Evolutionary conservation across 1,140 invertebrate genomes (phyloP).

Genomic region (Araneus ventricosus): DNA sequence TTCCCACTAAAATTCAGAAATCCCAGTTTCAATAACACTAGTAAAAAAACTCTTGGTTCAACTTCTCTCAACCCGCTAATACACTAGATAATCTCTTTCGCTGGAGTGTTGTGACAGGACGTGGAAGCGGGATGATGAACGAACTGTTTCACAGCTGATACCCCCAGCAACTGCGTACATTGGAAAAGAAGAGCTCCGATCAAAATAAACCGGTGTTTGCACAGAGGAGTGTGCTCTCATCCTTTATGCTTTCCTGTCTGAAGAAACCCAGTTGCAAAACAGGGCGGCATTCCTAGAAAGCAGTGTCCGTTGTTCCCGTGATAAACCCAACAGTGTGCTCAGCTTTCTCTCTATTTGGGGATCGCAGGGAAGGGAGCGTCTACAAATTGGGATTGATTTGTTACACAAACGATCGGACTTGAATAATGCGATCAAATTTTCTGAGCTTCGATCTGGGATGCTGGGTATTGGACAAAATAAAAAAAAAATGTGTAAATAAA

Average conservation of each 20-base stretch:
- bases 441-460: too few species aligned
- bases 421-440: too few species aligned
- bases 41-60: too few species aligned
- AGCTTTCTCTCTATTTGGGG: not conserved
- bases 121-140: not conserved
- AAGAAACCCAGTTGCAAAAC: slow-evolving; percentile 51
- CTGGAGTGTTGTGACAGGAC: not conserved
- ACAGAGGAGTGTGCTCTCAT: not conserved
- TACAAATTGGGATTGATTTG: not conserved
- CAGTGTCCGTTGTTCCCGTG: slow-evolving; percentile 15
- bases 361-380: not conserved
- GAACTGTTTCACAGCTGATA: slow-evolving; percentile 13
- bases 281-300: slow-evolving; percentile 8
- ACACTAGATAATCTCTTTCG: not conserved
- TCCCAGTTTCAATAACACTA: too few species aligned
- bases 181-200: not conserved
- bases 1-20: too few species aligned
- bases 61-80: too few species aligned
- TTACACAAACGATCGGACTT: too few species aligned
- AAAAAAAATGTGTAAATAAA: too few species aligned
- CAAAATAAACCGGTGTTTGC: slow-evolving; percentile 32
- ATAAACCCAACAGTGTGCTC: not conserved
- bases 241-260: not conserved
- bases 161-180: slow-evolving; percentile 23
- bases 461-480: too few species aligned